Evolutionary conservation across 2,888 invertebrate genomes (phyloP), one percentile per base, ranked within the genome.

Genomic region (Julus scanicus): DNA sequence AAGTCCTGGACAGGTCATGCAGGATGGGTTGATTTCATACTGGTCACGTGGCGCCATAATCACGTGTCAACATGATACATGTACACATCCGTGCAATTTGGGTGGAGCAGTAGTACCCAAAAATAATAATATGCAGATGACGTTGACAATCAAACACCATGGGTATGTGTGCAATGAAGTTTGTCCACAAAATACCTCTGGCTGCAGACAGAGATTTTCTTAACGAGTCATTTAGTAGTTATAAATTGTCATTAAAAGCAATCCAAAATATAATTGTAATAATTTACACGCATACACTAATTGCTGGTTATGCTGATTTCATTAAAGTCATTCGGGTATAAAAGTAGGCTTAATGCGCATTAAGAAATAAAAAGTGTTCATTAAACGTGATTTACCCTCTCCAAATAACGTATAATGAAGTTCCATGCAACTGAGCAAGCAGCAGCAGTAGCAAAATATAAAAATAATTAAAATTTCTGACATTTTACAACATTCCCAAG

Each of bases 381-480:
- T 57, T 57, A 57, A 49, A 57, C 57, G 5, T 29, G 57, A 57
- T 57, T 13, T 57, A 57, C 57, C 17, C 15, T 17, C 17, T 57
- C 57, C 13, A 57, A 15, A 17, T 17, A 29, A 53, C 15, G 53
- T 13, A 53, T 15, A 13, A n/a, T n/a, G 17, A 53, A 53, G 53
- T 17, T 17, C 15, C 53, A 15, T 53, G 53, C 53, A 53, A 53
- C 53, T 15, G 15, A 17, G 11, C 53, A 53, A 71, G 29, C 9
- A 29, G 71, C 71, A 71, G 71, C 29, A 71, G 11, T 8, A 84
- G 29, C 29, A 29, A 29, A 29, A 29, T 29, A 29, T 29, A 29
- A 86, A 86, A 49, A 86, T 20, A n/a, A 86, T 29, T 86, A 85
- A 48, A 85, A 84, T 84, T 40, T 17, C 17, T 84, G 17, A 84